Conservation (phyloP, 2,113 vertebrate species). For the Malurus alboscapulatus region DNA sequence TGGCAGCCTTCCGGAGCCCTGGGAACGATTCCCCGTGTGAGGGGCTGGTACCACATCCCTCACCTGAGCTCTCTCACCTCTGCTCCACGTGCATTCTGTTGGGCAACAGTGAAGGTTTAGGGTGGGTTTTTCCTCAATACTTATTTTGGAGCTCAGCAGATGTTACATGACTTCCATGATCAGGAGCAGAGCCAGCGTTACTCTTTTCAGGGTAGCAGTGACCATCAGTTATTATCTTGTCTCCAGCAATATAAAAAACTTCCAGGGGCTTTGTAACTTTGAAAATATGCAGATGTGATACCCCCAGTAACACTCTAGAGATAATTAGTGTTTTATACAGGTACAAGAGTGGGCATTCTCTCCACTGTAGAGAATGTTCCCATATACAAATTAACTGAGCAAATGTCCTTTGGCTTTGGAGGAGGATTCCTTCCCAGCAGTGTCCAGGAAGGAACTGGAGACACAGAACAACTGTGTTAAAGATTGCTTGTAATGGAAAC, state of each 20-base stretch:
- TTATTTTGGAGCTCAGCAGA: not conserved
- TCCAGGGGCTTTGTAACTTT: not conserved
- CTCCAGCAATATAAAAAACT: not conserved
- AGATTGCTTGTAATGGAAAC: not conserved
- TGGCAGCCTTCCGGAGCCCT: not conserved
- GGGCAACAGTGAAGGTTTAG: not conserved
- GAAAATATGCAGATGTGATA: not conserved
- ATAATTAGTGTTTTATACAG: not conserved
- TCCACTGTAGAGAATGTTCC: not conserved
- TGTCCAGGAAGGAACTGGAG: not conserved
- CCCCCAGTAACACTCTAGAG: not conserved
- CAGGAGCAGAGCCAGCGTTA: not conserved
- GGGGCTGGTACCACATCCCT: not conserved
- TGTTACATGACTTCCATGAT: not conserved
- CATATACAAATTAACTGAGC: not conserved
- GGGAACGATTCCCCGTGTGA: accelerated
- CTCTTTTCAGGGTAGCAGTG: not conserved
- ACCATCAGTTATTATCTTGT: not conserved
- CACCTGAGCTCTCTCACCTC: not conserved
- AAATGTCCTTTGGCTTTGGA: not conserved
- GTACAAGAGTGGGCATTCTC: not conserved
- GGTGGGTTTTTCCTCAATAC: not conserved
- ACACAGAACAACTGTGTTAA: not conserved
- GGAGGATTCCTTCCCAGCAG: not conserved
- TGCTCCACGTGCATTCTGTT: accelerated